A percentile compares a stretch with the other conserved stretches of the same genome.
Evolutionary conservation across 2,888 invertebrate species (phyloP).

Genomic region (Scotopteryx bipunctaria): DNA sequence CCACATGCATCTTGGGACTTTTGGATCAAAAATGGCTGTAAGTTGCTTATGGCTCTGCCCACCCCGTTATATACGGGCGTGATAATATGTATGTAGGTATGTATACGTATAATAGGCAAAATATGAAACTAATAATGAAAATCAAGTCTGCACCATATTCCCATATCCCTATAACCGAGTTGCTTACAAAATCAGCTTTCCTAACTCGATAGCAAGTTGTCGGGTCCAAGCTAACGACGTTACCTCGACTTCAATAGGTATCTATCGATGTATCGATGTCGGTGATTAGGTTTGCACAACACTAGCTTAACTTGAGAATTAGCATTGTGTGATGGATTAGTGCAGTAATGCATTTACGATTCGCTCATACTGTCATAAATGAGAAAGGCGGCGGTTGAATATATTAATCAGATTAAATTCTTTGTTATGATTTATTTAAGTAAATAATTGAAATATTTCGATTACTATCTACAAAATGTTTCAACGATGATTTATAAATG

Average conservation of each 20-base stretch:
- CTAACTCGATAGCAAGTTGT: slow-evolving; percentile 40
- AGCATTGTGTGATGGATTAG: slow-evolving; percentile 15
- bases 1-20: too few relatives aligned
- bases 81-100: neutral
- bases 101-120: neutral
- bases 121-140: slow-evolving; percentile 1
- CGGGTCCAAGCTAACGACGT: slow-evolving; percentile 40
- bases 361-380: neutral
- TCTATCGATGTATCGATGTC: slow-evolving; percentile 30
- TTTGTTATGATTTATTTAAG: too few relatives aligned
- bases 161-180: slow-evolving; percentile 23
- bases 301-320: slow-evolving; percentile 18
- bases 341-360: slow-evolving; percentile 5
- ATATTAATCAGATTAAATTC: too few relatives aligned
- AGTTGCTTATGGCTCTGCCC: too few relatives aligned
- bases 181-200: slow-evolving; percentile 27
- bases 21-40: too few relatives aligned
- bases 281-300: slow-evolving; percentile 26
- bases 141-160: slow-evolving; percentile 12
- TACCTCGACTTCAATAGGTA: slow-evolving; percentile 33
- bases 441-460: too few relatives aligned
- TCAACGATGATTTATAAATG: too few relatives aligned
- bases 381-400: neutral
- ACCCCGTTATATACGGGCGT: too few relatives aligned
- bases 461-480: too few relatives aligned